phyloP scores from a whole-genome alignment of 2,888 invertebrate species.

The Athalia cordata region DNA sequence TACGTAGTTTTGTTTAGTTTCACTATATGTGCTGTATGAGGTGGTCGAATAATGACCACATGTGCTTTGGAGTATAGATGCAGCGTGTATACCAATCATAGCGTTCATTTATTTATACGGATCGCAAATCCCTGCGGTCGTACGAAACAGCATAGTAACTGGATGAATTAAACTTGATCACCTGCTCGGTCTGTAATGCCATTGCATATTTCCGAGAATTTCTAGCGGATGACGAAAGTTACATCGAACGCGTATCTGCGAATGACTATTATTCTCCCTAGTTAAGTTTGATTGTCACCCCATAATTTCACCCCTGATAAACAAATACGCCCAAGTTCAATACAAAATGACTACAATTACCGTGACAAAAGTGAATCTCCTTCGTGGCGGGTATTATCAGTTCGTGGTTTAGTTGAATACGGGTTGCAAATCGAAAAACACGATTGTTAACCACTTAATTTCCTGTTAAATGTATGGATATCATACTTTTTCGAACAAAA shows the following conservation, averaged over 20 bases:
- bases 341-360: not conserved
- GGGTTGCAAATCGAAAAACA: not conserved
- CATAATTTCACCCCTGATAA: not conserved
- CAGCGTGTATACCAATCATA: too few species aligned
- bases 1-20: too few species aligned
- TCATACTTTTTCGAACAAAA: too few species aligned
- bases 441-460: conserved; percentile 6
- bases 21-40: too few species aligned
- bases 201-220: conserved; percentile 5
- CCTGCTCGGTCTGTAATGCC: not conserved
- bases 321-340: conserved; percentile 10
- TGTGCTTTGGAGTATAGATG: too few species aligned
- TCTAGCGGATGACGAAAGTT: not conserved
- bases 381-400: too few species aligned
- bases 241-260: conserved; percentile 9
- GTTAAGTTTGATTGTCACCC: not conserved
- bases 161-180: conserved; percentile 10
- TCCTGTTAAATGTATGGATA: not conserved
- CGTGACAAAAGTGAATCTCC: not conserved
- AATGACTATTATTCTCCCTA: conserved; percentile 15
- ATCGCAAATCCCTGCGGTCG: not conserved
- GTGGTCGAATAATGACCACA: too few species aligned
- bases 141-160: not conserved
- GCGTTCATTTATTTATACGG: too few species aligned
- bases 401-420: conserved; percentile 8